phyloP scores from a whole-genome alignment of 2,888 invertebrate genomes.

The Drosophila dives region DNA sequence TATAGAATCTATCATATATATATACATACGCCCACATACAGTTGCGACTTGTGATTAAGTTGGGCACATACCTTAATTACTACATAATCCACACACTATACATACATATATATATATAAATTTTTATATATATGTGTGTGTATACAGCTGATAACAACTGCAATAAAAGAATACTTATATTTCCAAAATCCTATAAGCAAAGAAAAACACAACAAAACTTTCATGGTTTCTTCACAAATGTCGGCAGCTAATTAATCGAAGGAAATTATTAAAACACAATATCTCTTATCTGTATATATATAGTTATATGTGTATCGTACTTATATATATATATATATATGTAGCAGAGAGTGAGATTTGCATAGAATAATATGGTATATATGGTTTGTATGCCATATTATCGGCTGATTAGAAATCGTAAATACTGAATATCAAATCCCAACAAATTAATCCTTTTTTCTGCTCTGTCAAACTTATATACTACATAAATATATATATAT shows the following conservation, averaged over 20 bases:
- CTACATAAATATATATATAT: neutral
- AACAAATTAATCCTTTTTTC: conserved; percentile 39
- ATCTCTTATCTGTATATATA: conserved; percentile 29
- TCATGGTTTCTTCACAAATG: conserved; percentile 75
- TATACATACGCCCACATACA: conserved; percentile 14
- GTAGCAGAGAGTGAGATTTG: conserved; percentile 42
- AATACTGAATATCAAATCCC: conserved; percentile 30
- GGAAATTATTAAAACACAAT: conserved; percentile 31
- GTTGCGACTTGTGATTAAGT: conserved; percentile 43
- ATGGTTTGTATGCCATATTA: conserved; percentile 7
- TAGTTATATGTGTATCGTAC: conserved; percentile 8
- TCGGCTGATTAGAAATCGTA: conserved; percentile 11
- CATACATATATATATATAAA: conserved; percentile 4
- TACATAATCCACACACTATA: conserved; percentile 16
- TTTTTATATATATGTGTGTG: neutral
- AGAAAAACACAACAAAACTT: conserved; percentile 48
- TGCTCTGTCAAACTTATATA: conserved; percentile 50
- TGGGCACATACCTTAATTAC: conserved; percentile 28
- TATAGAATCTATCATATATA: conserved; percentile 12
- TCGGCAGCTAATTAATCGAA: conserved; percentile 56
- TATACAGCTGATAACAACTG: conserved; percentile 28
- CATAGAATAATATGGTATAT: conserved; percentile 15
- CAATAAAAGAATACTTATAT: conserved; percentile 48
- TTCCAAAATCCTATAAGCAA: conserved; percentile 30
- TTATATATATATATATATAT: conserved; percentile 9